These are phyloP conservation scores for Hippocampus guttulatus DNA, from an alignment of 2,113 vertebrate genomes.

Conservation along the genomic window DNA sequence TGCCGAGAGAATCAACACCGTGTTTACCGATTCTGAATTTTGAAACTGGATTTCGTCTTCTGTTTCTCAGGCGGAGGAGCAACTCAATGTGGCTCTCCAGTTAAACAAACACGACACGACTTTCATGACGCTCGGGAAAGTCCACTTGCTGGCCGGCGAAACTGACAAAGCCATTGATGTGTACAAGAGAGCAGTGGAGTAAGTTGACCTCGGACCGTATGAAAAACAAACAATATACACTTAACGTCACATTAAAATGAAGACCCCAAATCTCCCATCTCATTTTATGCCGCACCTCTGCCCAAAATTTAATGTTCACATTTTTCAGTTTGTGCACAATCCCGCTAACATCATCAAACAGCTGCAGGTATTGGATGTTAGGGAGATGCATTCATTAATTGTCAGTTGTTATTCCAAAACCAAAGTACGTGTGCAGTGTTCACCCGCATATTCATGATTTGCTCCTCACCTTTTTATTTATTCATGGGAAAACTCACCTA, in stretches of 20 bases:
- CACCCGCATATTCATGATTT: background rate
- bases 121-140: constrained; percentile 88
- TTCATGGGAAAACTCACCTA: too few species aligned
- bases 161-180: constrained; percentile 84
- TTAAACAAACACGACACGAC: constrained; percentile 87
- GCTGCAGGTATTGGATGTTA: background rate
- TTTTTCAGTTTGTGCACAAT: background rate
- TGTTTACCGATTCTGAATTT: background rate
- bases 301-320: background rate
- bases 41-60: constrained; percentile 11
- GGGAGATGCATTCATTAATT: background rate
- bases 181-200: constrained; percentile 90
- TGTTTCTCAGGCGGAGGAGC: constrained; percentile 81
- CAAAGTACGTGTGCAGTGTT: background rate
- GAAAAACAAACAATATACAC: background rate
- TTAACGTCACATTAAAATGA: background rate
- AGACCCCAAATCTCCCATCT: background rate
- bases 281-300: background rate
- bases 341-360: background rate
- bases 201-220: constrained; percentile 57
- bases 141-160: constrained; percentile 82
- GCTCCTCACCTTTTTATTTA: background rate
- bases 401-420: background rate
- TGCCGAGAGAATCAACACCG: constrained; percentile 4
- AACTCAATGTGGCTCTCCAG: constrained; percentile 85